These are phyloP conservation scores for Laupala kohalensis DNA, from an alignment of 1,140 invertebrate species.

Conservation along the genomic window DNA sequence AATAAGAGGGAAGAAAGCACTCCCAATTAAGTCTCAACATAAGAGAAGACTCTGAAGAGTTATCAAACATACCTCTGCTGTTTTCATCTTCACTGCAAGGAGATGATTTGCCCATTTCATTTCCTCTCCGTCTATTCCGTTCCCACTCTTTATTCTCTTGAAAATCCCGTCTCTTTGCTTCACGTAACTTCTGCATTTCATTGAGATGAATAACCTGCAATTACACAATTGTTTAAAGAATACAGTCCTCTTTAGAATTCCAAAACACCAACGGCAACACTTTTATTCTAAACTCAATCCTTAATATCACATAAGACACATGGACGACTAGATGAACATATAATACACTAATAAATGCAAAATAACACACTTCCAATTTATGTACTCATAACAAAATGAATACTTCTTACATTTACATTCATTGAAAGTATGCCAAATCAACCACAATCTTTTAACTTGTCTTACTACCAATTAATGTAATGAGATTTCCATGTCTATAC, in stretches of 20 bases:
- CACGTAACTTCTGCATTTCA: constrained; percentile 61
- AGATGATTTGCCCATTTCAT: neutral
- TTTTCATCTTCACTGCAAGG: constrained; percentile 2
- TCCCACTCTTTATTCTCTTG: constrained; percentile 10
- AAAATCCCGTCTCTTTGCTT: constrained; percentile 51
- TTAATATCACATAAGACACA: too few species aligned
- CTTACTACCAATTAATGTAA: too few species aligned
- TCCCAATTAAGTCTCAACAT: too few species aligned
- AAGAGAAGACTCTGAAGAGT: too few species aligned
- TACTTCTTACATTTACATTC: neutral
- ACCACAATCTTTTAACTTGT: neutral
- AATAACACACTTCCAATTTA: too few species aligned
- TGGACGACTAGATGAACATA: too few species aligned
- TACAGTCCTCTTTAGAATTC: too few species aligned
- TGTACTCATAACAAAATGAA: neutral
- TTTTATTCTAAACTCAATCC: too few species aligned
- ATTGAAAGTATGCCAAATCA: neutral
- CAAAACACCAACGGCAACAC: too few species aligned
- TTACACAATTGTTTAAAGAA: neutral
- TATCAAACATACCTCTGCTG: neutral
- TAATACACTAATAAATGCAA: too few species aligned
- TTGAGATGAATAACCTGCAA: constrained; percentile 56
- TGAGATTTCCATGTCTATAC: too few species aligned
- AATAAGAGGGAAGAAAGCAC: too few species aligned
- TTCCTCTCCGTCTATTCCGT: neutral